These are phyloP conservation scores for Entomyzon cyanotis DNA, from an alignment of 2,113 vertebrate species.

Conservation along the genomic window DNA sequence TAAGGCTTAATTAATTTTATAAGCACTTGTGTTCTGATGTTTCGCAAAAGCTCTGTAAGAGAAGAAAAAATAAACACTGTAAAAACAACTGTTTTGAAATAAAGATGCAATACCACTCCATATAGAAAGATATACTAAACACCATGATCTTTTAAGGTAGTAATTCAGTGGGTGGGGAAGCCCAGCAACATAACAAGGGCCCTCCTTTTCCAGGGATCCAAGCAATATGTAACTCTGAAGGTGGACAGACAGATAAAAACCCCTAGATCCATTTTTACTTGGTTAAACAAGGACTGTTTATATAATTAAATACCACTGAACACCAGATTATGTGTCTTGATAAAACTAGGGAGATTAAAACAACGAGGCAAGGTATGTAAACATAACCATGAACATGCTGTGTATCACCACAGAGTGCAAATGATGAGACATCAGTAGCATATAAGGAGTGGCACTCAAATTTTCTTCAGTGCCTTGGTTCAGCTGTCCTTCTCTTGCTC, in stretches of 20 bases:
- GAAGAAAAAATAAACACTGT: slow-evolving; percentile 40
- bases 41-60: slow-evolving; percentile 92
- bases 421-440: not conserved
- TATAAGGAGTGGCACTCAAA: not conserved
- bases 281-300: not conserved
- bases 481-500: not conserved
- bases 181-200: not conserved
- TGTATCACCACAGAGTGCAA: not conserved
- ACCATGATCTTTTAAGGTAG: not conserved
- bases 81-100: not conserved
- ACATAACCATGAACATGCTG: not conserved
- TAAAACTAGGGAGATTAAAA: not conserved
- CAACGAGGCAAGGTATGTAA: not conserved
- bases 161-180: not conserved
- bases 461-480: not conserved
- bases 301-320: not conserved
- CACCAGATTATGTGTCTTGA: not conserved
- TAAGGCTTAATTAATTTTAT: slow-evolving; percentile 99
- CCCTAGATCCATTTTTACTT: not conserved
- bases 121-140: not conserved
- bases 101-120: not conserved
- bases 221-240: not conserved
- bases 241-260: not conserved
- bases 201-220: not conserved
- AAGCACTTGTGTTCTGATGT: slow-evolving; percentile 99